These are phyloP conservation scores for Lates calcarifer DNA, from an alignment of 2,113 vertebrate species.

Conservation along the genomic window DNA sequence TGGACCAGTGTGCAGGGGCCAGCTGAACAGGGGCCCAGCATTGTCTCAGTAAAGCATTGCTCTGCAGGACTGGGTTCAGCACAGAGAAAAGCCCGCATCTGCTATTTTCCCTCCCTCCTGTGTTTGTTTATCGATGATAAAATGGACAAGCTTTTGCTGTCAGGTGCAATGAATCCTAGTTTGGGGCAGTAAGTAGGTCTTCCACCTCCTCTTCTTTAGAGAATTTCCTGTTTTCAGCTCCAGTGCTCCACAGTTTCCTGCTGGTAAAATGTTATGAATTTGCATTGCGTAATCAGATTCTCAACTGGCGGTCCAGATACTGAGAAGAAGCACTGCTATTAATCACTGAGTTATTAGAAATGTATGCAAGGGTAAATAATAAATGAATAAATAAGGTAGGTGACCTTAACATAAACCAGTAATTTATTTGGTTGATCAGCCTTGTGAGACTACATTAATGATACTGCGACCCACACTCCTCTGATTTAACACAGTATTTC, in stretches of 20 bases:
- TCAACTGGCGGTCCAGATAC: conserved; percentile 33
- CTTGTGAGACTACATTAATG: conserved; percentile 51
- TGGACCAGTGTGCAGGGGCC: conserved; percentile 33
- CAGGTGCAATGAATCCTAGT: conserved; percentile 51
- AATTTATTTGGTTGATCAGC: conserved; percentile 53
- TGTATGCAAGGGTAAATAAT: conserved; percentile 40
- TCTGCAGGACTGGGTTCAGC: conserved; percentile 26
- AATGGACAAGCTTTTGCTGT: conserved; percentile 44
- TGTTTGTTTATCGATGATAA: conserved; percentile 51
- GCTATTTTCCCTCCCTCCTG: not conserved
- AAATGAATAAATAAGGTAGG: conserved; percentile 54
- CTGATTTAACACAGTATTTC: conserved; percentile 48
- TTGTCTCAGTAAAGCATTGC: conserved; percentile 52
- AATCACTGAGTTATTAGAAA: conserved; percentile 49
- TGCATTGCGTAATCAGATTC: conserved; percentile 46
- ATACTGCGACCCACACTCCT: conserved; percentile 21
- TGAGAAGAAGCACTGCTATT: conserved; percentile 32
- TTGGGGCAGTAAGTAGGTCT: conserved; percentile 50
- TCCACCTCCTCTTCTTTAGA: conserved; percentile 37
- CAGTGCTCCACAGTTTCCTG: conserved; percentile 8
- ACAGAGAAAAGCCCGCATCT: conserved; percentile 8
- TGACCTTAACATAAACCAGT: conserved; percentile 46
- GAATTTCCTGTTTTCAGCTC: conserved; percentile 43
- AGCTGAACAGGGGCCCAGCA: conserved; percentile 44
- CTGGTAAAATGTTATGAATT: conserved; percentile 49